Conservation (phyloP, 2,113 vertebrate genomes). For the Gobius niger region DNA sequence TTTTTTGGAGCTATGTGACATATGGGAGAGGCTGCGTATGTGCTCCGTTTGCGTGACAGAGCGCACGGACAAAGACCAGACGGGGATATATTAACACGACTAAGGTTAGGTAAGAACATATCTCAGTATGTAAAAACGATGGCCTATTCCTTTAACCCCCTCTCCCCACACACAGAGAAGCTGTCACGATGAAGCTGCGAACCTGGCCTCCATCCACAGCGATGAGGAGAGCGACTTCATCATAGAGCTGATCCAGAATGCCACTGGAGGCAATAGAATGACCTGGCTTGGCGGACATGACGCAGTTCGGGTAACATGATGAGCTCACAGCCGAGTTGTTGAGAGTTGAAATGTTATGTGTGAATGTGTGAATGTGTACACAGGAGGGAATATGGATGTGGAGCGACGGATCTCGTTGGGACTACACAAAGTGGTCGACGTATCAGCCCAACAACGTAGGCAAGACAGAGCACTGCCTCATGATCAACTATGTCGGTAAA, state of each 20-base stretch:
- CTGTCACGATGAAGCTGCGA: not conserved
- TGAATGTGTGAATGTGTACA: not conserved
- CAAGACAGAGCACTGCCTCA: not conserved
- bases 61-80: too few relatives aligned
- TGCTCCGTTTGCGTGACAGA: too few relatives aligned
- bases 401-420: not conserved
- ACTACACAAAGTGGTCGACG: not conserved
- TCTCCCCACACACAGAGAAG: not conserved
- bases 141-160: too few relatives aligned
- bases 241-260: not conserved
- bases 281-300: not conserved
- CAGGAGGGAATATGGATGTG: not conserved
- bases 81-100: too few relatives aligned
- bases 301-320: not conserved
- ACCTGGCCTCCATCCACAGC: not conserved
- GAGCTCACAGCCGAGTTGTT: not conserved
- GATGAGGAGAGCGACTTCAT: not conserved
- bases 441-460: not conserved
- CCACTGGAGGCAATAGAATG: not conserved
- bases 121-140: too few relatives aligned
- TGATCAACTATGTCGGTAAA: not conserved
- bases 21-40: too few relatives aligned
- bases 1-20: too few relatives aligned
- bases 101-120: too few relatives aligned
- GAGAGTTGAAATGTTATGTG: not conserved